Evolutionary conservation across 2,888 invertebrate species (phyloP), one percentile per base, ranked within the genome.

Genomic region (Syrista parreyssii): DNA sequence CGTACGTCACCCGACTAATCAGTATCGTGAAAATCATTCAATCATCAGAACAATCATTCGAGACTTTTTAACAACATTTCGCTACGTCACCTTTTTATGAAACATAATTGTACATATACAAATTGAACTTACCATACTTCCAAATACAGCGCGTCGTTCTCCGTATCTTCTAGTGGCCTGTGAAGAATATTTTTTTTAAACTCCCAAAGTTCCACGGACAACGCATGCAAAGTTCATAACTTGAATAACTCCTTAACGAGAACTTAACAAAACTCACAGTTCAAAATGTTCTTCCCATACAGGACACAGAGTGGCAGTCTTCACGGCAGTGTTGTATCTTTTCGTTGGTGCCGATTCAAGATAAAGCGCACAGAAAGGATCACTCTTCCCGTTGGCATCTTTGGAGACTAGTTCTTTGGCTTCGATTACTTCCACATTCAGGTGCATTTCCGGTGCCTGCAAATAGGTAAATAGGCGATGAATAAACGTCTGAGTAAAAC

Each of bases 241-340:
- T 55, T 23, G 55, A 55, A 55, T 55, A 23, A 55, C 9, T 55
- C 55, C 9, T 9, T 3, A 55, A 55, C 9, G 2, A 55, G 23
- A 31, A 40, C 11, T 74, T 68, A 12, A 32, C 4, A 40, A 71
- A 80, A 94, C 97, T 95, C 93, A 98, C 98, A 99, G 94, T 88
- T 98, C 97, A 92, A 99, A 99, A 92, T 98, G 97, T 92, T 99
- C 99, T 91, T 98, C 98, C 99, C 99, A 99, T 30, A 95, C 92
- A 0, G 99, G 99, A 91, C 96, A 96, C 40, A 99, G 93, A 0
- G 98, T 98, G 84, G 94, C 95, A 23, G 96, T 94, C 92, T 98
- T 98, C 32, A 99, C 98, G 0, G 97, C 97, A 1, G 99, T 98
- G 85, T 97, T 97, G 88, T 96, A 97, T 80, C 96, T 94, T 87